Percentiles rank a stretch among this genome's conserved stretches.
Conservation (phyloP, 2,888 invertebrate species). For the Eulithis testata region DNA sequence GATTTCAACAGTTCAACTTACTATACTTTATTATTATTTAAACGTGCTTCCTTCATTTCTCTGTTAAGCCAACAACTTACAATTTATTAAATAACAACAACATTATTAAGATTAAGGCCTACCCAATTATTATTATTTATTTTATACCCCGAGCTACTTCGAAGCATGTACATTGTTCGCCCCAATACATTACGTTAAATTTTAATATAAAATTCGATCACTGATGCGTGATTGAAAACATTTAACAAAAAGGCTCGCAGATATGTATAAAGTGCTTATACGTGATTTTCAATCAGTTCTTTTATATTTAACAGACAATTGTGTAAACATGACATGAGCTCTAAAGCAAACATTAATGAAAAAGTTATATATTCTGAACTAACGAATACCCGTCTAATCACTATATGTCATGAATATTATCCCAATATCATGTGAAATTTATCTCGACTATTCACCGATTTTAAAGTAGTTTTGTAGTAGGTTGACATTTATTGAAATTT, state of each 20-base stretch:
- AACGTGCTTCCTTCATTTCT: conserved; percentile 17
- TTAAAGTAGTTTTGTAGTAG: no score
- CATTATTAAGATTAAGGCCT: conserved; percentile 65
- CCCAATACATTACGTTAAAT: conserved; percentile 44
- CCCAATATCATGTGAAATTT: no score
- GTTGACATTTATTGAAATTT: no score
- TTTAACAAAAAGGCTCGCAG: conserved; percentile 43
- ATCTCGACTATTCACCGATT: no score
- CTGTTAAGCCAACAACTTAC: conserved; percentile 59
- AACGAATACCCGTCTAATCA: no score
- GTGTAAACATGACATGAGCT: conserved; percentile 9
- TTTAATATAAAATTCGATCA: conserved; percentile 38
- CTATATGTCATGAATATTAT: no score
- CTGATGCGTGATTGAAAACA: conserved; percentile 41
- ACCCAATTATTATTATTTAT: conserved; percentile 48
- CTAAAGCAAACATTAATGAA: conserved; percentile 16
- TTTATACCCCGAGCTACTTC: conserved; percentile 51
- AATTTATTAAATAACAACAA: conserved; percentile 70
- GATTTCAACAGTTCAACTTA: conserved; percentile 48
- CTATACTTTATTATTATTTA: conserved; percentile 40
- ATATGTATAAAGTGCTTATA: conserved; percentile 44
- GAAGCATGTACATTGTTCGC: conserved; percentile 31
- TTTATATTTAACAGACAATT: conserved; percentile 28
- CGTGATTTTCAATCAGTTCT: conserved; percentile 38
- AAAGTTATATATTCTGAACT: no score